Percentiles rank a stretch among this genome's conserved stretches.
phyloP scores from a whole-genome alignment of 2,888 invertebrate species.

The Lamproptera curius region DNA sequence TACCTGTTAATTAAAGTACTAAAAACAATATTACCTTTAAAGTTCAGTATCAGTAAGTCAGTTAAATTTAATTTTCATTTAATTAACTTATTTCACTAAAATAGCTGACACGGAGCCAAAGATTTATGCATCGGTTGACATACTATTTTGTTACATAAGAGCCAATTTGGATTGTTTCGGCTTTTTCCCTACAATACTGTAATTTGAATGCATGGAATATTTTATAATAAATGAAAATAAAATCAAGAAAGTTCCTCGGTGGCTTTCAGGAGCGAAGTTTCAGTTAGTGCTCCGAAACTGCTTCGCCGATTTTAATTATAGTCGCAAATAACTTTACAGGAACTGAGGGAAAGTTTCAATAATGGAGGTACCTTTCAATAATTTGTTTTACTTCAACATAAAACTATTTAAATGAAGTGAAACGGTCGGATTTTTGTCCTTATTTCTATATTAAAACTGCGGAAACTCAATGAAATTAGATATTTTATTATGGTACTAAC shows the following conservation, averaged over 20 bases:
- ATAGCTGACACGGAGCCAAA: not conserved
- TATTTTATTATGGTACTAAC: no score
- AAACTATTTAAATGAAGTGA: no score
- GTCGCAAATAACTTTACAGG: constrained; percentile 13
- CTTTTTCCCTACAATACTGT: not conserved
- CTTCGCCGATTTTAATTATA: constrained; percentile 16
- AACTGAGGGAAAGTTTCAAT: constrained; percentile 8
- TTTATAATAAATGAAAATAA: constrained; percentile 15
- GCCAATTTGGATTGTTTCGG: not conserved
- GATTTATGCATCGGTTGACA: no score
- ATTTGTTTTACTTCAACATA: constrained; percentile 3
- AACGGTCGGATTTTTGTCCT: no score
- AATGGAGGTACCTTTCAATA: constrained; percentile 2
- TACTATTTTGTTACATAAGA: no score
- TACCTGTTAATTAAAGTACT: no score
- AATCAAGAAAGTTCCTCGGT: constrained; percentile 5
- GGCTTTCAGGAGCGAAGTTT: constrained; percentile 7
- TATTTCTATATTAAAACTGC: no score
- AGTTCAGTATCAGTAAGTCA: no score
- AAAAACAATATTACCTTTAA: no score
- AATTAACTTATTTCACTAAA: not conserved
- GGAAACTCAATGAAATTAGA: no score
- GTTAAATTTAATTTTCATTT: not conserved
- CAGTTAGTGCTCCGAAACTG: constrained; percentile 8
- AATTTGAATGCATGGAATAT: constrained; percentile 15